phyloP scores from a whole-genome alignment of 2,113 vertebrate genomes.

The Sardina pilchardus region DNA sequence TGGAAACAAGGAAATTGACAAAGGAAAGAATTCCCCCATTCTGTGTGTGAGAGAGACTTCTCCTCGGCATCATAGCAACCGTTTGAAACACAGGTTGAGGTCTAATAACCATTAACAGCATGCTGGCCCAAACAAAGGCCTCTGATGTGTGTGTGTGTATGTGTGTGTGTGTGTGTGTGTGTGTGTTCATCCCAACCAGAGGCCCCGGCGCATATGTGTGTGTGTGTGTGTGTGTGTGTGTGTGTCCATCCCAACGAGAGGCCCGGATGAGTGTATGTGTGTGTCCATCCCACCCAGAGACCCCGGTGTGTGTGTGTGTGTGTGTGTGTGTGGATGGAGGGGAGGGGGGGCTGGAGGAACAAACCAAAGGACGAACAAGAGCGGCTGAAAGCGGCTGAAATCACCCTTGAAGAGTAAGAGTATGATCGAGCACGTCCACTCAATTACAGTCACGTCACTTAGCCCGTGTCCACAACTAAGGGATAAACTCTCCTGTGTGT shows the following conservation, averaged over 20 bases:
- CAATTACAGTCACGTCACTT: neutral
- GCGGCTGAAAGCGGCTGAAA: no score
- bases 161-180: neutral
- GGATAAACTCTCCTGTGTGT: no score
- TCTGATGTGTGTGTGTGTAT: neutral
- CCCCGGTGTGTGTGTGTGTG: no score
- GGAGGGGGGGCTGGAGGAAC: no score
- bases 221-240: no score
- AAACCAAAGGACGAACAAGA: neutral
- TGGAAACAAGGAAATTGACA: neutral
- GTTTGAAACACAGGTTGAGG: neutral
- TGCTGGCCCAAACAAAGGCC: neutral
- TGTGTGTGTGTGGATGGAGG: no score
- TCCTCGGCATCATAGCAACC: neutral
- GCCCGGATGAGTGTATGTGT: no score
- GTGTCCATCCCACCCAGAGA: no score
- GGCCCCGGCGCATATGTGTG: no score
- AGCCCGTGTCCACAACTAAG: neutral
- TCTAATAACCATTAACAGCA: neutral
- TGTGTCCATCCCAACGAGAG: neutral
- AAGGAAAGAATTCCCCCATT: neutral
- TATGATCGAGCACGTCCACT: neutral
- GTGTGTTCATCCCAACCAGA: no score
- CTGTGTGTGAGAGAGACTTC: neutral
- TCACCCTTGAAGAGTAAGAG: neutral